These are phyloP conservation scores for Portunus trituberculatus DNA, from an alignment of 1,140 invertebrate genomes.

Conservation along the genomic window DNA sequence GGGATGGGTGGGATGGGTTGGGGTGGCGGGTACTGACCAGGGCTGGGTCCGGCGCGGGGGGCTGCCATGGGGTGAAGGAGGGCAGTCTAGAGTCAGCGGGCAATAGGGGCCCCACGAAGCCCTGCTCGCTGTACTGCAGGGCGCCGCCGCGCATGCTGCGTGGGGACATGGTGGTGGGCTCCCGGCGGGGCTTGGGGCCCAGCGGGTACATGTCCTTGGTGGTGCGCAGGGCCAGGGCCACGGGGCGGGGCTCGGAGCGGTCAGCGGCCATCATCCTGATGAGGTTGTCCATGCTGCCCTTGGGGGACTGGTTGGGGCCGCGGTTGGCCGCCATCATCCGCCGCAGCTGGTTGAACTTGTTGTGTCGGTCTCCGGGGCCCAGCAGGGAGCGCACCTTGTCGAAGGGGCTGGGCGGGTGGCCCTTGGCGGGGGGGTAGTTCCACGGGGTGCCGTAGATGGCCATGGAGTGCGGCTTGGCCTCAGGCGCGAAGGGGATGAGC, in stretches of 20 bases:
- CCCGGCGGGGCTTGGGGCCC: constrained; percentile 37
- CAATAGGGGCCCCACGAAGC: constrained; percentile 59
- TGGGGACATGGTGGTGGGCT: constrained; percentile 45
- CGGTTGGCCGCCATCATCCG: constrained; percentile 52
- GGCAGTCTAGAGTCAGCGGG: constrained; percentile 48
- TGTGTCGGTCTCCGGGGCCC: constrained; percentile 60
- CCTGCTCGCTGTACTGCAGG: constrained; percentile 59
- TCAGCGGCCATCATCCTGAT: constrained; percentile 36
- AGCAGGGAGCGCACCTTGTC: constrained; percentile 63
- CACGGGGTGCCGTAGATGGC: constrained; percentile 59
- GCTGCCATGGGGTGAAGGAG: constrained; percentile 53
- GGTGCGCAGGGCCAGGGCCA: constrained; percentile 67
- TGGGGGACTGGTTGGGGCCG: constrained; percentile 40
- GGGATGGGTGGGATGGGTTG: background rate
- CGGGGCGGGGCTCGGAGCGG: constrained; percentile 63
- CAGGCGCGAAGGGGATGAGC: constrained; percentile 72
- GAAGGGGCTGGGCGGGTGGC: constrained; percentile 53
- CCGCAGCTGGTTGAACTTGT: constrained; percentile 64
- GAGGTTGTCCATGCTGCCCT: constrained; percentile 51
- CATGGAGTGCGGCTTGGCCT: constrained; percentile 32
- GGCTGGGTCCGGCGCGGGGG: constrained; percentile 16
- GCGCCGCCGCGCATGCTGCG: constrained; percentile 37
- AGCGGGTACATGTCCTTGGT: background rate
- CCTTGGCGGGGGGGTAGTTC: constrained; percentile 29
- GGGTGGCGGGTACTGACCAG: background rate